Percentiles rank a stretch among this genome's conserved stretches.
These are phyloP conservation scores for Radopholus similis DNA, from an alignment of 1,140 invertebrate genomes.

Conservation along the genomic window DNA sequence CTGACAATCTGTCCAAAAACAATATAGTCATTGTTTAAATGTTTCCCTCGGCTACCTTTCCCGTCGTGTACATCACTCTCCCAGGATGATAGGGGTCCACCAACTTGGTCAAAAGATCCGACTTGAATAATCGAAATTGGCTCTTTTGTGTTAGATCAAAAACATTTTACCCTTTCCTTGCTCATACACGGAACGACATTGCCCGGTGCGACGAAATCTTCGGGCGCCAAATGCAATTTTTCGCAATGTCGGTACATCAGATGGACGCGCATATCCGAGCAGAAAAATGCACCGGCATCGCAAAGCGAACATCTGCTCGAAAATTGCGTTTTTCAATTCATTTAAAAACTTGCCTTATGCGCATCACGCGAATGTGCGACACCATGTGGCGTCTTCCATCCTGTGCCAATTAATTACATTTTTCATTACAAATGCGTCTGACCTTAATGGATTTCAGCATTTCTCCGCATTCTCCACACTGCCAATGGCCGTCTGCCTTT, in stretches of 20 bases:
- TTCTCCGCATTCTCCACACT: constrained; percentile 33
- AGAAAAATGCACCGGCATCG: constrained; percentile 33
- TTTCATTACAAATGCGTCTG: not conserved
- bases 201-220: constrained; percentile 26
- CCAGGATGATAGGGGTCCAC: constrained; percentile 33
- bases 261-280: constrained; percentile 33
- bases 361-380: constrained; percentile 31
- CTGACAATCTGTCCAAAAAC: constrained; percentile 30
- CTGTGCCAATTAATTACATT: not conserved
- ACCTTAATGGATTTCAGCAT: constrained; percentile 12
- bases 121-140: constrained; percentile 1
- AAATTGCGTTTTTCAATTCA: not conserved
- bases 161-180: constrained; percentile 32
- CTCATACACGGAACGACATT: constrained; percentile 25
- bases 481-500: constrained; percentile 14
- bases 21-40: too few relatives aligned
- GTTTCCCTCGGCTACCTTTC: constrained; percentile 18
- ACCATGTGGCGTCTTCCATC: constrained; percentile 33
- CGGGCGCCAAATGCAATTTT: constrained; percentile 32
- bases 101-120: constrained; percentile 24
- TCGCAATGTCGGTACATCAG: constrained; percentile 36
- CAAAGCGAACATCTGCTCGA: constrained; percentile 29
- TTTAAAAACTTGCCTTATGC: constrained; percentile 14
- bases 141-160: not conserved
- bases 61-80: constrained; percentile 33